Conservation (phyloP, 2,797 vertebrate species). For the Acanthis flammea region DNA sequence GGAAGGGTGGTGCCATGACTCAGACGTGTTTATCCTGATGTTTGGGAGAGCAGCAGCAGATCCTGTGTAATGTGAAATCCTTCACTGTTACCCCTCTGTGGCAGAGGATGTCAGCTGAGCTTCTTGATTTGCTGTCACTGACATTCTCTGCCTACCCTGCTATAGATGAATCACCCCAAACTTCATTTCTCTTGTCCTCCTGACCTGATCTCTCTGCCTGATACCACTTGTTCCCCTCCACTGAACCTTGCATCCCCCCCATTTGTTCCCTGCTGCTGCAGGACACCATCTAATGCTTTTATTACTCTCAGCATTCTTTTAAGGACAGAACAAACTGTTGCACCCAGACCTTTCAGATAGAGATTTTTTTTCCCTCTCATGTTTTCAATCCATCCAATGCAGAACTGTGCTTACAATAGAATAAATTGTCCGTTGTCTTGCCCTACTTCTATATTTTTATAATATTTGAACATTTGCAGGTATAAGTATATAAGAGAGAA, state of each 20-base stretch:
- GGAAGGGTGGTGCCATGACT: background rate
- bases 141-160: background rate
- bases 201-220: background rate
- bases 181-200: background rate
- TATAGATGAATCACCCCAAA: background rate
- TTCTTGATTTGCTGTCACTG: background rate
- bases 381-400: background rate
- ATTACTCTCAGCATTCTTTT: background rate
- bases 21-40: background rate
- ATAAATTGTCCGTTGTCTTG: background rate
- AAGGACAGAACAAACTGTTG: background rate
- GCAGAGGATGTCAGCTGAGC: background rate
- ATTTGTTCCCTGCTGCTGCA: background rate
- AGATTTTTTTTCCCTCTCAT: background rate
- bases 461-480: background rate
- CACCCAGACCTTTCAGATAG: background rate
- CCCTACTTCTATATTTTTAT: background rate
- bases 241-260: background rate
- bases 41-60: background rate
- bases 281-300: background rate
- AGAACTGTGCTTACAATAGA: background rate
- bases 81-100: background rate
- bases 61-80: background rate
- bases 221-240: background rate
- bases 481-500: background rate